Base-by-base conservation (phyloP, 2,113 vertebrate species). In the Semicossyphus pulcher region DNA sequence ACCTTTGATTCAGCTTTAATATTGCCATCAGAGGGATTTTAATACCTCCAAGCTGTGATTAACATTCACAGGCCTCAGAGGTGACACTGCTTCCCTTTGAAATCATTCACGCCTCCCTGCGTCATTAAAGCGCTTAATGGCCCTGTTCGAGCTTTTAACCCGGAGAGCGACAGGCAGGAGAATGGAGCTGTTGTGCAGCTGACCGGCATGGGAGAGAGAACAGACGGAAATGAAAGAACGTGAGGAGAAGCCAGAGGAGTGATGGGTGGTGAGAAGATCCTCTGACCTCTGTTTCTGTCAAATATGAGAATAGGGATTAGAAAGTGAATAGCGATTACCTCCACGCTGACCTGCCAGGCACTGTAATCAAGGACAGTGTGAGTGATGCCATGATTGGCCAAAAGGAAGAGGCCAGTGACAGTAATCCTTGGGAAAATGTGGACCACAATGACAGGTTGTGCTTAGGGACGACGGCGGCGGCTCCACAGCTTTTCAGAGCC, bases 361-460 rank as follows among this genome's bases (percentile, higher is more conserved):
- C 83, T 87, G 89, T 90, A 88, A 92, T 87, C 81, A 85, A 59
- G 87, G 72, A 72, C 78, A 80, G 72, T 79, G 82, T 81, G 86
- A 92, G 65, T 84, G 85, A 90, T 67, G 83, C 73, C 48, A 59
- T 83, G 86, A 91, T 90, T 86, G 78, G 72, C 37, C 53, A 44
- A 51, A 61, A 80, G 86, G 83, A 79, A 81, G 83, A 80, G 66
- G 58, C 65, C 70, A 63, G 51, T 76, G 86, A 93, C 86, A 89
- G 80, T 90, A 85, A 92, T 89, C 85, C 85, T 88, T 93, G 91
- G 90, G 91, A 91, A 94, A 92, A 86, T 86, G 74, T 72, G 62
- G 57, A 45, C 80, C 71, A 86, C 78, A 89, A 90, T 88, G 85
- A 91, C 78, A 83, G 67, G 66, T 64, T 69, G 71, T 62, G 63